A percentile compares a stretch with the other conserved stretches of the same genome.
Conservation (phyloP, 2,113 vertebrate species). For the Grammomys surdaster region DNA sequence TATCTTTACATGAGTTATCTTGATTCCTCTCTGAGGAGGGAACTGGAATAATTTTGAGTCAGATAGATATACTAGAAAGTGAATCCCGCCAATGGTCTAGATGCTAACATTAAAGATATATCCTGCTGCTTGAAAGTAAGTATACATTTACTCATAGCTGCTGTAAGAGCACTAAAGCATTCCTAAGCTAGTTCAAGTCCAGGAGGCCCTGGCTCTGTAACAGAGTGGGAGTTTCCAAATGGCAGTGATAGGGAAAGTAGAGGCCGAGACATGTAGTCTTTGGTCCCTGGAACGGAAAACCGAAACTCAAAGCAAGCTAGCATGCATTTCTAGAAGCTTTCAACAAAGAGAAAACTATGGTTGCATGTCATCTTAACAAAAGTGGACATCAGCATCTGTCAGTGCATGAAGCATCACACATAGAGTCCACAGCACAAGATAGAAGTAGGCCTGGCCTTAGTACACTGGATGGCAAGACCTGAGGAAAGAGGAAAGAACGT, state of each 20-base stretch:
- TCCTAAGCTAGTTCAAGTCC: conserved; percentile 19
- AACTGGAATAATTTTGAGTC: neutral
- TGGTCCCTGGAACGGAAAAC: neutral
- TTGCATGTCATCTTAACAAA: neutral
- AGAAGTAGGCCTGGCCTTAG: neutral
- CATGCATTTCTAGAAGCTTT: neutral
- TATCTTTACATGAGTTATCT: neutral
- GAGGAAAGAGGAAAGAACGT: neutral
- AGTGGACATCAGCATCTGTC: neutral
- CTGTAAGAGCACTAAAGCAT: neutral
- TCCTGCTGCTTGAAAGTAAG: neutral
- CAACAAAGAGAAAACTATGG: neutral
- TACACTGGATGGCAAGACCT: neutral
- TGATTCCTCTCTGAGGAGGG: neutral
- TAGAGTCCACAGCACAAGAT: neutral
- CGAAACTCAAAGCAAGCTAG: neutral
- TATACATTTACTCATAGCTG: neutral
- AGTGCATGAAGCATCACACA: neutral
- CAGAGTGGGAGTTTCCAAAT: neutral
- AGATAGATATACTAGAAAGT: neutral
- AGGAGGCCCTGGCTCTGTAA: neutral
- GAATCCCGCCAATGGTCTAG: neutral
- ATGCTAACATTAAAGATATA: neutral
- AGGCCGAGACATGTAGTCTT: neutral
- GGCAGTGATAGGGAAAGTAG: neutral